Base-by-base conservation (phyloP, 2,888 invertebrate species). In the Pseudoips prasinana region DNA sequence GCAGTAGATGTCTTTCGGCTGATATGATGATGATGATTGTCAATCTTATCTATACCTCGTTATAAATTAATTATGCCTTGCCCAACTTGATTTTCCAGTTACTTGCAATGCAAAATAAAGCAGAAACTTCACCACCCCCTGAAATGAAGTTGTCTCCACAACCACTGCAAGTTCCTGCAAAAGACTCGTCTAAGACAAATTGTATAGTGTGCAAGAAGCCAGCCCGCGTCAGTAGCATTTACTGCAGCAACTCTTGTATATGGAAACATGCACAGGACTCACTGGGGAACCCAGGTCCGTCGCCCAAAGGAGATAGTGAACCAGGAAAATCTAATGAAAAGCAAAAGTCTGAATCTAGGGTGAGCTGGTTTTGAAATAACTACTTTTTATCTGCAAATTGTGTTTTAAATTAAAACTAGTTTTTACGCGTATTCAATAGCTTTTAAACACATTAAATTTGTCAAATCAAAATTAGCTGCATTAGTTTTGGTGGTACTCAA, bases 181-280 rank as follows among this genome's bases (percentile, higher is more conserved):
- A 69, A 61, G 72, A 73, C 8, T 45, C 58, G 9, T 37, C 70
- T 10, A 81, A 73, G 50, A 78, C 90, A 6, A 82, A 76, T 46
- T 96, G 96, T 64, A 93, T 95, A 28, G 94, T 95, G 7, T 96
- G 96, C 70, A 94, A 94, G 64, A 92, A 93, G 58, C 84, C 92
- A 8, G 92, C 95, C 0, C 90, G 95, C n/a, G 89, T 90, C n/a
- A 94, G 93, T 63, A 95, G 95, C 32, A 94, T 96, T 56, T 98
- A 96, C 76, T 98, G 98, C 75, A 95, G 96, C 59, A 95, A 96
- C 62, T 91, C 92, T 18, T 98, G 98, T 71, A 95, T 97, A 58
- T 89, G 94, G 38, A 93, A 93, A 57, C 96, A 97, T 81, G 95
- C 96, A 1, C 93, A 94, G 61, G 94, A 94, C 51, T 92, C 93